Evolutionary conservation across 1,140 invertebrate species (phyloP).

Genomic region (Atta colombica): DNA sequence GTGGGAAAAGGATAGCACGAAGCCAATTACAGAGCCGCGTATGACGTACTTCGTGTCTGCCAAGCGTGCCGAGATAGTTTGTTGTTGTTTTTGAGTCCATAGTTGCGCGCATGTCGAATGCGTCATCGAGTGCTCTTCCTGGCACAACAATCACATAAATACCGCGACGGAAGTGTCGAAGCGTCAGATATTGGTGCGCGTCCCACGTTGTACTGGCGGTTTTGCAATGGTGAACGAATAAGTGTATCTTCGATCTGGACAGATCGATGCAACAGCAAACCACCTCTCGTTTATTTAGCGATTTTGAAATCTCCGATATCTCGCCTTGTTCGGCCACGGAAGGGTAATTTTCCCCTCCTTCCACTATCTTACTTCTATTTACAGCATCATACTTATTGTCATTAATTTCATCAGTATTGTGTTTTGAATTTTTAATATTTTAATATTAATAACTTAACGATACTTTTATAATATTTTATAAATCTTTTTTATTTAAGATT

Average conservation of each 20-base stretch:
- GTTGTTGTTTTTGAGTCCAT: constrained; percentile 63
- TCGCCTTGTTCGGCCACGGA: constrained; percentile 52
- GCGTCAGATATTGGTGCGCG: constrained; percentile 31
- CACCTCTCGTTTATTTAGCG: constrained; percentile 50
- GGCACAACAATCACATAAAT: constrained; percentile 60
- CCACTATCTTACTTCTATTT: constrained; percentile 13
- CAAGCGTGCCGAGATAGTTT: constrained; percentile 39
- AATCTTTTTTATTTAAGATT: background rate
- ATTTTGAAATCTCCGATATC: constrained; percentile 58
- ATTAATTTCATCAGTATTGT: background rate
- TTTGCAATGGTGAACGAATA: constrained; percentile 67
- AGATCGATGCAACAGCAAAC: constrained; percentile 72
- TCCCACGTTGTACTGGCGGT: constrained; percentile 5
- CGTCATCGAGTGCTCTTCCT: constrained; percentile 62
- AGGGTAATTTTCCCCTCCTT: constrained; percentile 57
- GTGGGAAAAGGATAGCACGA: background rate
- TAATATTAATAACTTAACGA: background rate
- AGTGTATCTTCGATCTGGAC: constrained; percentile 59
- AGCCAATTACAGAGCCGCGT: constrained; percentile 17
- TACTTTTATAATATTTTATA: background rate
- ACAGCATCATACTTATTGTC: background rate
- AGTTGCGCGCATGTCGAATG: constrained; percentile 63
- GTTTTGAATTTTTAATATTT: background rate
- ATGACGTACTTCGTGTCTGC: constrained; percentile 32
- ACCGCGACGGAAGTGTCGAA: constrained; percentile 33